phyloP scores from a whole-genome alignment of 2,797 vertebrate species.

The Labeo calbasu region DNA sequence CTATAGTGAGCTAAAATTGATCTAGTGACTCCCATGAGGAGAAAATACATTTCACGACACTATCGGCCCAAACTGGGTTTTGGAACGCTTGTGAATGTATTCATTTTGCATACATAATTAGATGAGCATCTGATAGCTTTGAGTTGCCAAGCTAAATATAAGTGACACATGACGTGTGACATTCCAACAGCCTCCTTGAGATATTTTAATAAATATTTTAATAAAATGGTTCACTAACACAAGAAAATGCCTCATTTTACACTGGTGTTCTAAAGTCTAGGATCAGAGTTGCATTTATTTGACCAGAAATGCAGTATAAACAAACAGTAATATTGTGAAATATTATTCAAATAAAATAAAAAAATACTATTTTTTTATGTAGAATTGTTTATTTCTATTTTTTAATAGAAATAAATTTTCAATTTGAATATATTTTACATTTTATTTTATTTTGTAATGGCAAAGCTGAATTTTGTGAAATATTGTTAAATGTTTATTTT shows the following conservation, averaged over 20 bases:
- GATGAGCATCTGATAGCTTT: conserved; percentile 19
- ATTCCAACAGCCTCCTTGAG: conserved; percentile 17
- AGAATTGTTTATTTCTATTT: not conserved
- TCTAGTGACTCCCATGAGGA: not conserved
- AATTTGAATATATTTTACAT: not conserved
- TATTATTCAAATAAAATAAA: not conserved
- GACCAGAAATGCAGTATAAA: not conserved
- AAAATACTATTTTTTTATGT: not conserved
- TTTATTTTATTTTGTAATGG: not conserved
- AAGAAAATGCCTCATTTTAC: not conserved
- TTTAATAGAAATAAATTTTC: not conserved
- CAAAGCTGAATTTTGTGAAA: too few species aligned
- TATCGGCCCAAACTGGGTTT: not conserved
- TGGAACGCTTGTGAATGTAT: not conserved
- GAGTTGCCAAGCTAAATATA: conserved; percentile 18
- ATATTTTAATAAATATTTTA: conserved; percentile 6
- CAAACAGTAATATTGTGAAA: not conserved
- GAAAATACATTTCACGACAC: not conserved
- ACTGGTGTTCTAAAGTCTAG: not conserved
- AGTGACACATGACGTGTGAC: not conserved
- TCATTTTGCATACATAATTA: conserved; percentile 18
- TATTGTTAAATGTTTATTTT: too few species aligned
- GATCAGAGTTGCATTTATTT: not conserved
- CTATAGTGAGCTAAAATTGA: not conserved
- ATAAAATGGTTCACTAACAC: not conserved